These are phyloP conservation scores for Procambarus virginalis DNA, from an alignment of 1,140 invertebrate genomes.

Conservation along the genomic window DNA sequence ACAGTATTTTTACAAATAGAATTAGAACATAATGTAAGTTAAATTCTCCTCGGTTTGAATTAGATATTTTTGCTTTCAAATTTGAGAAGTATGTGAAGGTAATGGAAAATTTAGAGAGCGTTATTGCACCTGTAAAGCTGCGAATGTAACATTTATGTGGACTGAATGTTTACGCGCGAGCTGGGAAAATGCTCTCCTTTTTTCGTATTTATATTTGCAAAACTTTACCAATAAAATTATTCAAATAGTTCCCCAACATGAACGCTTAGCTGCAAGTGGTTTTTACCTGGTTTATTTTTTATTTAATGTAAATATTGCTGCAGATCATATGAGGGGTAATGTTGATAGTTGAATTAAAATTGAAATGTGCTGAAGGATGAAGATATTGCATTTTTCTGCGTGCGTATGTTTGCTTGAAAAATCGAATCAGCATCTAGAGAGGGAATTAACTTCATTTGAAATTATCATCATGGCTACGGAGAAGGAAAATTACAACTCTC, in stretches of 20 bases:
- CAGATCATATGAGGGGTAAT: too few relatives aligned
- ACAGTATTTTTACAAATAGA: background rate
- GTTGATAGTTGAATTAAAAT: too few relatives aligned
- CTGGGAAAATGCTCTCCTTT: background rate
- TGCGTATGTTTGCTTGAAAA: too few relatives aligned
- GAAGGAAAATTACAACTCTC: too few relatives aligned
- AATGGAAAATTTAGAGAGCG: constrained; percentile 1
- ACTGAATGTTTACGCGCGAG: background rate
- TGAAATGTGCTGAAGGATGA: too few relatives aligned
- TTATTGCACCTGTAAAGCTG: background rate
- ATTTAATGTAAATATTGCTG: too few relatives aligned
- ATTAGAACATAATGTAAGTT: background rate
- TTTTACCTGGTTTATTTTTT: background rate
- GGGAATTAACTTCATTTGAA: too few relatives aligned
- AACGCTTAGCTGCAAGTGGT: background rate
- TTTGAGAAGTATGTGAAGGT: background rate
- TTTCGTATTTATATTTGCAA: background rate
- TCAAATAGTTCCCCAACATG: background rate
- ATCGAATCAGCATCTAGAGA: too few relatives aligned
- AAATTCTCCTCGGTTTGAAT: background rate
- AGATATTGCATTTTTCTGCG: too few relatives aligned
- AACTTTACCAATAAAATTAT: background rate
- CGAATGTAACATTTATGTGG: background rate
- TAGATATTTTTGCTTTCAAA: background rate
- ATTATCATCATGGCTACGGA: too few relatives aligned